Evolutionary conservation across 2,113 vertebrate species (phyloP).

Genomic region (Bos javanicus): DNA sequence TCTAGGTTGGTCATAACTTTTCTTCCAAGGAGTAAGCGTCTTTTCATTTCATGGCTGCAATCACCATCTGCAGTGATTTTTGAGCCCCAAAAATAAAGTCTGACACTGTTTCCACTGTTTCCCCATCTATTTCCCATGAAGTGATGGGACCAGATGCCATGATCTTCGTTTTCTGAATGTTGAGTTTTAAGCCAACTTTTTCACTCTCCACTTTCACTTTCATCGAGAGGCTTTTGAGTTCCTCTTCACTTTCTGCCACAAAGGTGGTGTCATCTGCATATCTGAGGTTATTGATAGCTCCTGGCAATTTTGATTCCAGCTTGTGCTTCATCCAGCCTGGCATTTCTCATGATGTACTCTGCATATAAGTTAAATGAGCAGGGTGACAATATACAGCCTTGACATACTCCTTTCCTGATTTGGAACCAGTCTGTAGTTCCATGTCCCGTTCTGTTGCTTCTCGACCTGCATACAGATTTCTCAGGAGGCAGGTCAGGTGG

Average conservation of each 20-base stretch:
- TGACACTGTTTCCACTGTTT: not conserved
- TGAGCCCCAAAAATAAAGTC: fast-evolving
- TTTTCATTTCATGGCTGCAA: not conserved
- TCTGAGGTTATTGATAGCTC: not conserved
- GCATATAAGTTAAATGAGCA: not conserved
- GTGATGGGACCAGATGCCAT: not conserved
- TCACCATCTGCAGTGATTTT: not conserved
- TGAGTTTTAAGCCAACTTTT: not conserved
- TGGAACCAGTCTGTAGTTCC: not conserved
- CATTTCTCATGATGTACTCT: not conserved
- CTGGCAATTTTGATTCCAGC: not conserved
- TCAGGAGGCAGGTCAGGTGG: not conserved
- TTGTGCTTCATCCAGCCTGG: not conserved
- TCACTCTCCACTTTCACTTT: not conserved
- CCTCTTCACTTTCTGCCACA: not conserved
- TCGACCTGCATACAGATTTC: not conserved
- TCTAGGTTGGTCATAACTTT: not conserved
- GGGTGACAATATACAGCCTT: not conserved
- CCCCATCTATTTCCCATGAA: not conserved
- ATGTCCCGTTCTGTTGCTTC: not conserved
- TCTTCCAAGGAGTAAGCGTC: not conserved
- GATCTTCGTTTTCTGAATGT: not conserved
- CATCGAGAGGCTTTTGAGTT: not conserved
- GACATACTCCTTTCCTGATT: not conserved
- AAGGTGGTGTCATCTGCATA: not conserved